Base-by-base conservation (phyloP, 2,888 invertebrate species). In the Hartigia nigra region DNA sequence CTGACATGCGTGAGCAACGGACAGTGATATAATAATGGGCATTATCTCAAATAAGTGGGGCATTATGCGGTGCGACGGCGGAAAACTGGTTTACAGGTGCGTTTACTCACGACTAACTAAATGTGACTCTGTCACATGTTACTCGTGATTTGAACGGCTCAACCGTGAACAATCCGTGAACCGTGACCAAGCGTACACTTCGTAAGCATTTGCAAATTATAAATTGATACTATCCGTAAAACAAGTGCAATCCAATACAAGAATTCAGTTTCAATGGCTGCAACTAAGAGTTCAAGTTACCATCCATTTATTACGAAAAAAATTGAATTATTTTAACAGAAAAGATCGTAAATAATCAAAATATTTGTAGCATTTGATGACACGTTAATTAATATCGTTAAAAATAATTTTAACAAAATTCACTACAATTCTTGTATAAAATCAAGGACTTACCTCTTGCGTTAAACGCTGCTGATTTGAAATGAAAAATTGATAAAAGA, bases 81-180 rank as follows among this genome's bases (percentile, higher is more conserved):
- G 86, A 88, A 88, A 89, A 84, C 79, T 77, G 81, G 74, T 78
- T 88, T 86, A 88, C 88, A 89, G 89, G 88, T 89, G 89, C 82
- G 84, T 84, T 84, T 84, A 85, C 80, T 84, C 84, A 85, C 82
- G 82, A 75, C 76, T 81, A 76, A 79, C 77, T 78, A 77, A 82
- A 78, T 70, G 77, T 74, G 76, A 74, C 77, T 74, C 39, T 75
- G 70, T 72, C 74, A 75, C 78, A 78, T 70, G 76, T 76, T 76
- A 76, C 78, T 55, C 72, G 72, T 72, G 34, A 72, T 72, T 55
- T 55, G 23, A 55, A 55, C 39, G 39, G 14, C 39, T 23, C 5
- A 14, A 23, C 23, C 39, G 39, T 55, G 39, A 23, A 55, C 23
- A 23, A 55, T 23, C 23, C 23, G 23, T 55, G 0, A 55, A 9